Evolutionary conservation across 2,888 invertebrate genomes (phyloP).

Genomic region (Chymomyza procnemis): DNA sequence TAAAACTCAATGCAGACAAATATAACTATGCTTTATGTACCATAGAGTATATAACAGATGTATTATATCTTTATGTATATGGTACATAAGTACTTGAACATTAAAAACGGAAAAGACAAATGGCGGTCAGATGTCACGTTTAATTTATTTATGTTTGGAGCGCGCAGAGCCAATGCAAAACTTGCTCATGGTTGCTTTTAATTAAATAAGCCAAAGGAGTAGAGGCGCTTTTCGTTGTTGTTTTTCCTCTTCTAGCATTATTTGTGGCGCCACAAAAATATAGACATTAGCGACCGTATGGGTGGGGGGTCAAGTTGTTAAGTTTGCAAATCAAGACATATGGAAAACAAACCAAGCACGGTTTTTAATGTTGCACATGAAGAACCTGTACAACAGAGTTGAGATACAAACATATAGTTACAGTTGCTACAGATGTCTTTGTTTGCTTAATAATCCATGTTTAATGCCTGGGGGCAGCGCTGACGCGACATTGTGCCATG

Average conservation of each 20-base stretch:
- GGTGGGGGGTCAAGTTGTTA: slow-evolving; percentile 12
- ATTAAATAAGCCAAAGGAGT: slow-evolving; percentile 69
- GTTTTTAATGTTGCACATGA: not conserved
- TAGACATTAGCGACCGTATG: slow-evolving; percentile 57
- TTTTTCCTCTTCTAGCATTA: not conserved
- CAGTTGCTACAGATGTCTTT: not conserved
- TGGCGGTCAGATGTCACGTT: slow-evolving; percentile 71
- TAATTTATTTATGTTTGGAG: slow-evolving; percentile 61
- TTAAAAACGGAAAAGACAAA: slow-evolving; percentile 54
- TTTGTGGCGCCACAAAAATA: slow-evolving; percentile 49
- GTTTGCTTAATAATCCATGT: slow-evolving; percentile 5
- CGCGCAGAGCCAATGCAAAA: not conserved
- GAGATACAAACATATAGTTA: too few species aligned
- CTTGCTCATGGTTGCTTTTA: slow-evolving; percentile 34
- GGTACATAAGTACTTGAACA: slow-evolving; percentile 13
- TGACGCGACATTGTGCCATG: not conserved
- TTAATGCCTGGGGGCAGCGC: not conserved
- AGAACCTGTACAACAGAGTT: not conserved
- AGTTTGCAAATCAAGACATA: not conserved
- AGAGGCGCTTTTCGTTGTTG: slow-evolving; percentile 1
- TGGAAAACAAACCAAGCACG: not conserved
- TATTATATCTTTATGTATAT: not conserved
- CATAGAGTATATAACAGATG: slow-evolving; percentile 19
- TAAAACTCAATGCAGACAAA: slow-evolving; percentile 5
- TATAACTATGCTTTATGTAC: slow-evolving; percentile 38